Evolutionary conservation across 2,797 vertebrate species (phyloP).

Genomic region (Tragopan temminckii): DNA sequence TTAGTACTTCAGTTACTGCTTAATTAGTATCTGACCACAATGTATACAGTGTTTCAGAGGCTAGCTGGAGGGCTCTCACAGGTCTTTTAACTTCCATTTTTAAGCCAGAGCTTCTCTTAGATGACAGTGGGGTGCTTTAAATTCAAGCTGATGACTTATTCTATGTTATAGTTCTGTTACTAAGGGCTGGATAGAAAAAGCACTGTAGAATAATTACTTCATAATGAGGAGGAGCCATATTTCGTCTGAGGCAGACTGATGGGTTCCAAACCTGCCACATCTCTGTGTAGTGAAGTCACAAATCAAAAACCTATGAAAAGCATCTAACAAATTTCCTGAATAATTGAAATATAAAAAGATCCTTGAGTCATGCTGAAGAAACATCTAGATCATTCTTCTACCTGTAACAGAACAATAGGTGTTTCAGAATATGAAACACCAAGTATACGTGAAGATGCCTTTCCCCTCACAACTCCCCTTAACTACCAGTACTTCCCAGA

Average conservation of each 20-base stretch:
- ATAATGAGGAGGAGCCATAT: neutral
- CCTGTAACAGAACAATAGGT: neutral
- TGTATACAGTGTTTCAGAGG: neutral
- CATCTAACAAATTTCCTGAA: neutral
- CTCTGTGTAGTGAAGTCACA: neutral
- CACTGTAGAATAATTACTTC: neutral
- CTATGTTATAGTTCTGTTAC: neutral
- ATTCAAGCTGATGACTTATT: neutral
- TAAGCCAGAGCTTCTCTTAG: neutral
- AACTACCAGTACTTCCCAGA: neutral
- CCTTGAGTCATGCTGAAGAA: neutral
- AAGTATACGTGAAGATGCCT: neutral
- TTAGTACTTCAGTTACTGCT: slow-evolving; percentile 32
- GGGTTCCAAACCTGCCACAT: neutral
- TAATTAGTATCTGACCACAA: slow-evolving; percentile 50
- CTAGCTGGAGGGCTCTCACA: neutral
- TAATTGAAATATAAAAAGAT: neutral
- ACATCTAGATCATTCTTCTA: neutral
- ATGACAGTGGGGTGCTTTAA: neutral
- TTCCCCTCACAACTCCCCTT: neutral
- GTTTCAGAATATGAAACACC: neutral
- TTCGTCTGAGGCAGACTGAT: neutral
- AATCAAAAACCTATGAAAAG: slow-evolving; percentile 1
- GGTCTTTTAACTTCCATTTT: neutral
- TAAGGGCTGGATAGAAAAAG: neutral